Evolutionary conservation across 2,113 vertebrate genomes (phyloP), one percentile per base, ranked within the genome.

Genomic region (Turnix velox): DNA sequence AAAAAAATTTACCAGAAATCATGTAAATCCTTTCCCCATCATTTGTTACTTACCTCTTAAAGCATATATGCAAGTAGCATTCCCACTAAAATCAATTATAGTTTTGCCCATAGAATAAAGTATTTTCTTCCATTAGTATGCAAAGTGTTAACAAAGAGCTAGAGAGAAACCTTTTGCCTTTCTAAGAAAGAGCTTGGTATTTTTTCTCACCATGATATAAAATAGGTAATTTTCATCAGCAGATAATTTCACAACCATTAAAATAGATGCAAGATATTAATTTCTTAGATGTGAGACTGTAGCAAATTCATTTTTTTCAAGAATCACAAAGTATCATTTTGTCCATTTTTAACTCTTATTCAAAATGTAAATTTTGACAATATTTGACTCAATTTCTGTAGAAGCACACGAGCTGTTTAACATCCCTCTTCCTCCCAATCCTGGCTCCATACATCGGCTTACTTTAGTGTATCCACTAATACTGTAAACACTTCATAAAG

Each of bases 131-230:
- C 14, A 37, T 59, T 72, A n/a, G 33, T 22, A 37, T 51, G 69
- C 12, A 17, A 79, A 78, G 14, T 37, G 16, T 59, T 71, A 63
- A 65, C 27, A 39, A n/a, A 65, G 46, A 78, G 74, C 49, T 20
- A 72, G 49, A 91, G 46, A 42, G 17, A 73, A 84, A 46, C 10
- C 3, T 78, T 71, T 62, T 49, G 25, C 61, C 28, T 66, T 75
- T 46, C 13, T 10, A 69, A 69, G 54, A 90, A 69, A 35, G 15
- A 52, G 14, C 37, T 76, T 0, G 0, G 6, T 24, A 37, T 14
- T 48, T 82, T 72, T 69, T 66, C 40, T 79, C 57, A 71, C 37
- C 9, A 15, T 40, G 19, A 84, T 12, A 25, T 65, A 33, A 84
- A 81, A 25, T 5, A 58, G 54, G 31, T 43, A 54, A 54, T 42